These are phyloP conservation scores for Mycetomoellerius zeteki DNA, from an alignment of 1,140 invertebrate genomes.

Conservation along the genomic window DNA sequence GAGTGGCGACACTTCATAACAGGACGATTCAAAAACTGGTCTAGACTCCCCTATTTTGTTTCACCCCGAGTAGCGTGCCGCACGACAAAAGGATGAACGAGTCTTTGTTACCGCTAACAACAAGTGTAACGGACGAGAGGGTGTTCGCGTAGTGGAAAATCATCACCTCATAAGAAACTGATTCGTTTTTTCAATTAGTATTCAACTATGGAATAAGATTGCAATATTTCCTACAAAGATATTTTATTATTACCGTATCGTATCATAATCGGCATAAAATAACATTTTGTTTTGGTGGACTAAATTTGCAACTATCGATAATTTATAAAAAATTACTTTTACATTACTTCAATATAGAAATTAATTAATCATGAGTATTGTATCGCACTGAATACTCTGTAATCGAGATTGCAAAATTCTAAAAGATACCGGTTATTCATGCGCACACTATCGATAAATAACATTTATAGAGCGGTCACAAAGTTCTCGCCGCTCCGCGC, in stretches of 20 bases:
- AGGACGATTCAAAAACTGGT: constrained; percentile 82
- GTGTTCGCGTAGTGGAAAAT: constrained; percentile 70
- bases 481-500: constrained; percentile 19
- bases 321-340: background rate
- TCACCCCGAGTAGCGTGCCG: constrained; percentile 65
- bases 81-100: constrained; percentile 53
- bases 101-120: constrained; percentile 67
- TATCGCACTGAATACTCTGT: background rate
- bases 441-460: constrained; percentile 34
- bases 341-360: background rate
- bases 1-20: constrained; percentile 83
- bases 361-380: background rate
- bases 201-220: background rate
- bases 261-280: background rate
- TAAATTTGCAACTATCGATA: background rate
- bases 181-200: constrained; percentile 8
- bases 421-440: constrained; percentile 47
- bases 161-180: constrained; percentile 34
- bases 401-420: constrained; percentile 21
- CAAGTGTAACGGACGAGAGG: constrained; percentile 84
- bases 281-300: background rate
- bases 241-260: background rate
- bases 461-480: constrained; percentile 53
- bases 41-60: constrained; percentile 74
- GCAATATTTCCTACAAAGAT: background rate